These are phyloP conservation scores for Tipula helvola DNA, from an alignment of 2,888 invertebrate species.

Conservation along the genomic window DNA sequence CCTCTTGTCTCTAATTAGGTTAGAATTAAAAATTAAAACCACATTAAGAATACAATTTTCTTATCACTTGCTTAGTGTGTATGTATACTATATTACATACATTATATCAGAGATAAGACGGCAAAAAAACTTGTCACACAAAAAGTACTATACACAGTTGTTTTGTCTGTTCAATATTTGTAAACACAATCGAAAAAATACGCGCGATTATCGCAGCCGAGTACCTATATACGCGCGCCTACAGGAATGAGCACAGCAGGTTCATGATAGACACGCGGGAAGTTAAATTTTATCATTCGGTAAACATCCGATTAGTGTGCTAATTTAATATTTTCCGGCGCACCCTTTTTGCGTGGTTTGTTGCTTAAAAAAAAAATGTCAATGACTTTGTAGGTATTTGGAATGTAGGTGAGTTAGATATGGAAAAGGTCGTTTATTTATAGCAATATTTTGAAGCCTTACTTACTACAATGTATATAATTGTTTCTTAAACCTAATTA, in stretches of 20 bases:
- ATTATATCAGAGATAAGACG: not conserved
- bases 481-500: no score
- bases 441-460: no score
- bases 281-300: not conserved
- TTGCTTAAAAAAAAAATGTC: not conserved
- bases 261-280: not conserved
- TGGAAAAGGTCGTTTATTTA: no score
- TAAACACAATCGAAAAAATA: not conserved
- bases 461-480: no score
- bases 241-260: not conserved
- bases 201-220: not conserved
- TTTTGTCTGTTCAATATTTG: not conserved
- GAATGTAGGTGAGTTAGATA: not conserved
- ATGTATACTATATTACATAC: not conserved
- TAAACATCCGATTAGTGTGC: not conserved
- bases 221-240: not conserved
- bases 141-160: not conserved
- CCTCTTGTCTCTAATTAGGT: not conserved
- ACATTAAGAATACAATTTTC: not conserved
- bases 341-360: not conserved
- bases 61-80: not conserved
- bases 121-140: not conserved
- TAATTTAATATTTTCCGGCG: not conserved
- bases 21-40: not conserved
- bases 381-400: not conserved